Base-by-base conservation (phyloP, 1,140 invertebrate species). In the Bombus impatiens region DNA sequence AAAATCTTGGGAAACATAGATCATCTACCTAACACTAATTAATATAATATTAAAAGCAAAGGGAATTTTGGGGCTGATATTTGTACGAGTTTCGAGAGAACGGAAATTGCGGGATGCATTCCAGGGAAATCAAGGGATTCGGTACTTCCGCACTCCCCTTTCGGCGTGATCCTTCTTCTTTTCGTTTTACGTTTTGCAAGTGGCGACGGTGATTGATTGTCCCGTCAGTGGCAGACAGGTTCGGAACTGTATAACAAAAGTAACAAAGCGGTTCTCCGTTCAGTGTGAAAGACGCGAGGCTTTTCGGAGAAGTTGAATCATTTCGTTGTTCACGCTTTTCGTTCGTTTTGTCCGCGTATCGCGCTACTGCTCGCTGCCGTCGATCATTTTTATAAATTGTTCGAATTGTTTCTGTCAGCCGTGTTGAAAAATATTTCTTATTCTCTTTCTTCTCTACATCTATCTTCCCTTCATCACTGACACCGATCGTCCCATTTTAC, bases 201-300 rank as follows among this genome's bases (percentile, higher is more conserved):
- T 77, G 62, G 75, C 86, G 83, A 81, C 89, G 78, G 88, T 94
- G 93, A 94, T 94, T 94, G 93, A 94, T 94, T 94, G 92, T 92
- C 89, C 93, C 91, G 93, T 93, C 93, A 93, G 59, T 74, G 86
- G 91, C 93, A 94, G 92, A 88, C 90, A 87, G 88, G 86, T 86
- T 79, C 76, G 87, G 75, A 89, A 79, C 78, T 82, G 47, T 82
- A 76, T 87, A 92, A 91, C 91, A 93, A 92, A 93, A 93, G 93
- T 93, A 93, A 93, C 92, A 92, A 93, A 93, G 88, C 88, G 81
- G 71, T 86, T 87, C 78, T 70, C 28, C 59, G 78, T 85, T 74
- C 84, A 59, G 84, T 59, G 82, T 86, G 86, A 78, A 82, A 79
- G 76, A 75, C 57, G 80, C 70, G 47, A 28, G 28, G 35, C 76